Evolutionary conservation across 2,113 vertebrate genomes (phyloP).

Genomic region (Sturnira hondurensis): DNA sequence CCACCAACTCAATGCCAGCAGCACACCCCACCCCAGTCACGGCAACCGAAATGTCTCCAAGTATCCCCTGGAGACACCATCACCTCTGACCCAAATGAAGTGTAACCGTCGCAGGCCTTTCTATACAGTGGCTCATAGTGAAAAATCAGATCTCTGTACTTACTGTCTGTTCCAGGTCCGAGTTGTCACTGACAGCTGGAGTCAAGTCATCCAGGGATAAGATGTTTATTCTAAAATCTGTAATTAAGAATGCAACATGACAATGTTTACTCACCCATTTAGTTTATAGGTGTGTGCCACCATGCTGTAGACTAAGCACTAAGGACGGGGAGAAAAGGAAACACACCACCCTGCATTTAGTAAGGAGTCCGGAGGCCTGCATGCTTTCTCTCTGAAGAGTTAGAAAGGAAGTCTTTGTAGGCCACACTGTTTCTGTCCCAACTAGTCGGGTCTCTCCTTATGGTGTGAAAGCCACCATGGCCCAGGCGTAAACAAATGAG

Average conservation of each 20-base stretch:
- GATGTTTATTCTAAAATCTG: slow-evolving; percentile 88
- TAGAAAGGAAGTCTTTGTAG: not conserved
- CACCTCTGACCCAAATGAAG: not conserved
- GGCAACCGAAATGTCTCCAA: not conserved
- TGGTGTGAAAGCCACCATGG: not conserved
- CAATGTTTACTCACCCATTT: too few species aligned
- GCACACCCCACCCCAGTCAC: not conserved
- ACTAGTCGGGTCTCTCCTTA: not conserved
- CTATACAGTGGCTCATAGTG: not conserved
- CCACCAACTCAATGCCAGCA: not conserved
- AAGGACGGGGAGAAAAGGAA: not conserved
- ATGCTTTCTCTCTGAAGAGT: not conserved
- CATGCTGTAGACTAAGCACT: not conserved
- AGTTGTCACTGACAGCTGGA: slow-evolving; percentile 53
- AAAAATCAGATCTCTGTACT: not conserved
- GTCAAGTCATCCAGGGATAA: slow-evolving; percentile 88
- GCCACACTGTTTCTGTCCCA: not conserved
- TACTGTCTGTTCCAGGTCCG: slow-evolving; percentile 66
- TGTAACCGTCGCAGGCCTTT: not conserved
- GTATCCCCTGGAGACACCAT: too few species aligned
- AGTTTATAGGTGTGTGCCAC: not conserved
- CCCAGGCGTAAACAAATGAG: not conserved
- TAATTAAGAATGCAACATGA: not conserved
- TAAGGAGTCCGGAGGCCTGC: not conserved
- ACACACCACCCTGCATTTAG: fast-evolving